Evolutionary conservation across 1,140 invertebrate genomes (phyloP).

Genomic region (Liolophura sinensis): DNA sequence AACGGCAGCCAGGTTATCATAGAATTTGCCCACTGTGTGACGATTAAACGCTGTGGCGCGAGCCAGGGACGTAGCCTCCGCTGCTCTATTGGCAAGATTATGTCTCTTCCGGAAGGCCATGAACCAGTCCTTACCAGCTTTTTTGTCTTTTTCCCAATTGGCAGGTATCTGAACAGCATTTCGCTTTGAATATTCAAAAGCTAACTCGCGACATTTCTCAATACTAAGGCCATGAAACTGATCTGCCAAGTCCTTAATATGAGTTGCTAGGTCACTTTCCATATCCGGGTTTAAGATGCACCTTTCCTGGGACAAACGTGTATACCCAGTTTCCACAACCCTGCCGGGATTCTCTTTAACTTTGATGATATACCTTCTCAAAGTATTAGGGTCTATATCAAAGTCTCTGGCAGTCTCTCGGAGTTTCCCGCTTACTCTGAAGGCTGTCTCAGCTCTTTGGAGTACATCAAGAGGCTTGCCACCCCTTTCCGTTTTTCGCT

Average conservation of each 20-base stretch:
- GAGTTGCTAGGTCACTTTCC: neutral
- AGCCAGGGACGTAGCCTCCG: conserved; percentile 4
- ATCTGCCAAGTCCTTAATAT: neutral
- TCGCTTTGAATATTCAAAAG: conserved; percentile 30
- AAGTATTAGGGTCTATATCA: conserved; percentile 10
- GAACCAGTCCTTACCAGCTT: conserved; percentile 58
- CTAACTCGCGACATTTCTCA: neutral
- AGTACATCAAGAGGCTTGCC: conserved; percentile 5
- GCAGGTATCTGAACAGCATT: neutral
- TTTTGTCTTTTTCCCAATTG: conserved; percentile 19
- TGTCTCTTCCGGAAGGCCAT: neutral
- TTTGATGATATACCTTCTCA: conserved; percentile 8
- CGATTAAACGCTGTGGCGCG: conserved; percentile 18
- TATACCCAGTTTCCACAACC: no score
- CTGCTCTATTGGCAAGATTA: neutral
- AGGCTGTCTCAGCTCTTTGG: conserved; percentile 5
- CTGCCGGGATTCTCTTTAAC: no score
- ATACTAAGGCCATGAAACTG: neutral
- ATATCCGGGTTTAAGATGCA: no score
- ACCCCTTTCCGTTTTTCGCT: conserved; percentile 11
- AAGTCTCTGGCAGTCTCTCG: conserved; percentile 14
- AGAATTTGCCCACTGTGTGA: conserved; percentile 14
- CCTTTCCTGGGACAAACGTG: no score
- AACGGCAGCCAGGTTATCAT: conserved; percentile 8
- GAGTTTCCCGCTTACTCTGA: conserved; percentile 5